phyloP scores from a whole-genome alignment of 2,888 invertebrate species.

The Drosophila testacea region DNA sequence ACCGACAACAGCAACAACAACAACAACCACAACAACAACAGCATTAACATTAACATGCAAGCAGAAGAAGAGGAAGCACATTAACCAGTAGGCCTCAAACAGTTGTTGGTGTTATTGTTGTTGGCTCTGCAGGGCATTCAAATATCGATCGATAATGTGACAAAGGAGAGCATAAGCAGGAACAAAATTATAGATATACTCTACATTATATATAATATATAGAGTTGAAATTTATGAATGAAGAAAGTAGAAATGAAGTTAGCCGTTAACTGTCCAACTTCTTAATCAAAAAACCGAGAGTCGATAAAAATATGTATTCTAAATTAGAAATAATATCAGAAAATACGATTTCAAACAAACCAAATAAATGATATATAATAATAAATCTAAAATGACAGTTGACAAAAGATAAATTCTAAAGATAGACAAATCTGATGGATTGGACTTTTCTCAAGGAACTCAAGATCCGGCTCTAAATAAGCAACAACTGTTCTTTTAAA shows the following conservation, averaged over 20 bases:
- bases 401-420: too few species aligned
- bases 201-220: not conserved
- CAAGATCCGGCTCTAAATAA: too few species aligned
- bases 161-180: not conserved
- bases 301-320: too few species aligned
- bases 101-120: constrained; percentile 13
- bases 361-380: too few species aligned
- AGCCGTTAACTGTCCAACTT: not conserved
- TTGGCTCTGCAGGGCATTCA: constrained; percentile 56
- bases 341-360: too few species aligned
- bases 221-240: not conserved
- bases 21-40: constrained; percentile 9
- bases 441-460: too few species aligned
- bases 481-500: too few species aligned
- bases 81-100: constrained; percentile 30
- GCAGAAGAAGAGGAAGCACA: constrained; percentile 20
- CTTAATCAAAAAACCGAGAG: not conserved
- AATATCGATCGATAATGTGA: constrained; percentile 75
- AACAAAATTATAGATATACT: not conserved
- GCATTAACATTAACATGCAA: constrained; percentile 23
- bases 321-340: too few species aligned
- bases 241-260: not conserved
- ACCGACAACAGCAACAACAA: constrained; percentile 17
- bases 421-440: too few species aligned
- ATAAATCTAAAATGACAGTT: too few species aligned